Evolutionary conservation across 2,113 vertebrate species (phyloP), one percentile per base, ranked within the genome.

Genomic region (Notothenia coriiceps): DNA sequence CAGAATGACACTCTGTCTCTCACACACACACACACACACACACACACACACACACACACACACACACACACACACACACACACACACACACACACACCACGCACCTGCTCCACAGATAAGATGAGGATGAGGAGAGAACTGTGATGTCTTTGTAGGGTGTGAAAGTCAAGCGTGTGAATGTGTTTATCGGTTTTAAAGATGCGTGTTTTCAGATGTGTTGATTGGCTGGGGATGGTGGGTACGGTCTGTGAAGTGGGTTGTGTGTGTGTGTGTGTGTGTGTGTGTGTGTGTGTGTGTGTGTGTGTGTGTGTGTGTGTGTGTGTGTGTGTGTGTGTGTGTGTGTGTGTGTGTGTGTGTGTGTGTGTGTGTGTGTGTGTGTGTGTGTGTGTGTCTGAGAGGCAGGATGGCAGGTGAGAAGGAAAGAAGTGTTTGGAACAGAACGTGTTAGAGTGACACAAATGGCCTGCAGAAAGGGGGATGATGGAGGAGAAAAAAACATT

Each of bases 391-490:
- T 13, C 86, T 63, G 77, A 86, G 60, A 84, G 55, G 51, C 51
- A 56, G 82, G 63, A 66, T 79, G 77, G 88, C 79, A 84, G 90
- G 87, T 86, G 89, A 87, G 86, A 83, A 86, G 79, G 15, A 87
- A 70, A 81, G 79, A 91, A 75, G 89, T 84, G 89, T 82, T 84
- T 80, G 70, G 78, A 86, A 72, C 11, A 33, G 40, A 33, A 71
- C 74, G 90, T 89, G 88, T 81, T 63, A 79, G 70, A 84, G 72
- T 10, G 66, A 74, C 84, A 62, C 90, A 93, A 85, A 93, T 90
- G 87, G 88, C 84, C 77, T 35, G 79, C 64, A 13, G 64, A 79
- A 65, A 86, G 47, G 79, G 54, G 12, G 69, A 69, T 0, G 70
- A 62, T 5, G 62, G 11, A 50, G 80, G 55, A 59, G 29, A 61